Conservation (phyloP, 2,113 vertebrate genomes). For the Laterallus jamaicensis region DNA sequence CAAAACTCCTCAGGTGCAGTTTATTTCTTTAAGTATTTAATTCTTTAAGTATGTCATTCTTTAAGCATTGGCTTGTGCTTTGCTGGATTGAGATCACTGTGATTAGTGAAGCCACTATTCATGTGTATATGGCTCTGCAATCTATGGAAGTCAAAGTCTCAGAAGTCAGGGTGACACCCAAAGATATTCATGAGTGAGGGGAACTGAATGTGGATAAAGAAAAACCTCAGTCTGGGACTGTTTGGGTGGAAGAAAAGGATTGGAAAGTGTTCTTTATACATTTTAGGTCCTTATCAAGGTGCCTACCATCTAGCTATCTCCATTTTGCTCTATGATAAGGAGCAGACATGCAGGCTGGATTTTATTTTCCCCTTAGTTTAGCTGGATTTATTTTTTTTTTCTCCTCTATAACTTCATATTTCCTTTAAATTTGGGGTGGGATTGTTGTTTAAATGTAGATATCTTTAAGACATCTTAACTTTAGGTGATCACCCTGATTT, state of each 20-base stretch:
- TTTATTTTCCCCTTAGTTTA: neutral
- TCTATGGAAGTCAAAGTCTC: neutral
- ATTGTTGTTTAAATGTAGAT: neutral
- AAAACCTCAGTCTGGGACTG: neutral
- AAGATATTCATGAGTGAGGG: neutral
- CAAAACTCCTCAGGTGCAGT: neutral
- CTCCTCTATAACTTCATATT: neutral
- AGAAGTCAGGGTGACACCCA: neutral
- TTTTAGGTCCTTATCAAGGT: neutral
- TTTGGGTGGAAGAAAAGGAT: neutral
- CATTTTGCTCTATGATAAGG: neutral
- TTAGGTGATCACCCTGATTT: neutral
- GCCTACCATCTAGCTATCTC: neutral
- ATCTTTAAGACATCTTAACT: too few relatives aligned
- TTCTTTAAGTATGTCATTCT: neutral
- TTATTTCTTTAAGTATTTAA: neutral
- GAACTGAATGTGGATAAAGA: neutral
- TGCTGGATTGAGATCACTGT: neutral
- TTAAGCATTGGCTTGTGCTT: neutral
- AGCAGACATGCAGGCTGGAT: neutral
- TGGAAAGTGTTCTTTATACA: neutral
- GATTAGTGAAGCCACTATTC: neutral
- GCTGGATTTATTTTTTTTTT: neutral
- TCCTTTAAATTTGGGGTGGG: neutral
- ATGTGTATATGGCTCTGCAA: rapidly evolving